Evolutionary conservation across 2,888 invertebrate genomes (phyloP).

Genomic region (Neoaliturus tenellus): DNA sequence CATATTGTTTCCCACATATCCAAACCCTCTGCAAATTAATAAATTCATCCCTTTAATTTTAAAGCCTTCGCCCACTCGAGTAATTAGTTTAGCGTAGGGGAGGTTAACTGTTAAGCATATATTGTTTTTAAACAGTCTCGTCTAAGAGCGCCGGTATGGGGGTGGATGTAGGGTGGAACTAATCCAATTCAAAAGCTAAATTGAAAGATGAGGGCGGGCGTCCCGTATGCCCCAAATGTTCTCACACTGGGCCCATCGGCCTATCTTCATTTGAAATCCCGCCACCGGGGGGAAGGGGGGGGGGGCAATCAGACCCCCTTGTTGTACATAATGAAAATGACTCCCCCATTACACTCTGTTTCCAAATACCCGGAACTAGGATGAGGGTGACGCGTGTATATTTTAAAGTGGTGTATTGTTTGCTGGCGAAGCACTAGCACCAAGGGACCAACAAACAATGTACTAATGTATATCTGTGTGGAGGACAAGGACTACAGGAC

Average conservation of each 20-base stretch:
- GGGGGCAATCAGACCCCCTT: constrained; percentile 1
- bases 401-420: no score
- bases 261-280: constrained; percentile 32
- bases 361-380: background rate
- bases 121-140: constrained; percentile 28
- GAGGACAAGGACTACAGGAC: no score
- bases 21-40: no score
- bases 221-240: constrained; percentile 50
- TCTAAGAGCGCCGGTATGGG: background rate
- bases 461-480: no score
- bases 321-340: constrained; percentile 8
- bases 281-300: background rate
- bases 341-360: background rate
- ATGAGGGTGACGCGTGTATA: background rate
- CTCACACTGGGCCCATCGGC: constrained; percentile 39
- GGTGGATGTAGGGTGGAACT: constrained; percentile 25
- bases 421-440: no score
- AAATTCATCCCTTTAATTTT: no score
- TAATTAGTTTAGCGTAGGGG: background rate
- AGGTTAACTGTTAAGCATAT: constrained; percentile 41
- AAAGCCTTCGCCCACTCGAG: no score
- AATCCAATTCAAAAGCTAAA: constrained; percentile 46
- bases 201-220: constrained; percentile 45
- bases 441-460: no score
- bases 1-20: no score